Evolutionary conservation across 2,797 vertebrate species (phyloP).

Genomic region (Sternarchorhynchus goeldii): DNA sequence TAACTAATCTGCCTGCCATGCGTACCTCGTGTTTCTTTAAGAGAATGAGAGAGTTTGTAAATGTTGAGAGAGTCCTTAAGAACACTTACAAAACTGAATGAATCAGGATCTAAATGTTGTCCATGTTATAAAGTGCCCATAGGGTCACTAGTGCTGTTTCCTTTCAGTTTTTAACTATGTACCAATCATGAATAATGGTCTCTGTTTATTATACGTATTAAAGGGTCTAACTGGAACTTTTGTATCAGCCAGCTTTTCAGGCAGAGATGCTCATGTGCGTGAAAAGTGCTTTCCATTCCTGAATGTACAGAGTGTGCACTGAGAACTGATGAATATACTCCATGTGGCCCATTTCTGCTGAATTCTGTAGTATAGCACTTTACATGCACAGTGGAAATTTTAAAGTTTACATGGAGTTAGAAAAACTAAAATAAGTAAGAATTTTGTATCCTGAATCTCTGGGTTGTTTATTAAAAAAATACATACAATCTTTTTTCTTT

Average conservation of each 20-base stretch:
- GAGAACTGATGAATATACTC: neutral
- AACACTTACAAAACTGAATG: neutral
- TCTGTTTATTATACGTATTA: neutral
- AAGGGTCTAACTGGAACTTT: neutral
- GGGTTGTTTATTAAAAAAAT: no score
- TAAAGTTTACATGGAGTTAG: no score
- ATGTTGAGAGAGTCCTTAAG: neutral
- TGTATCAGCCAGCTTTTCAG: neutral
- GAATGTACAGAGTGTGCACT: neutral
- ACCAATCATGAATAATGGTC: neutral
- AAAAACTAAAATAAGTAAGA: no score
- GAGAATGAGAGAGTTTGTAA: no score
- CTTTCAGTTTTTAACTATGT: neutral
- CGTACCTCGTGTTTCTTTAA: neutral
- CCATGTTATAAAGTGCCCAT: neutral
- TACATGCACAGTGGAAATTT: no score
- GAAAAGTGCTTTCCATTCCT: conserved; percentile 1
- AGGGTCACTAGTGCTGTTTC: neutral
- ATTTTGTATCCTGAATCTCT: no score
- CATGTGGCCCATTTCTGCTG: no score
- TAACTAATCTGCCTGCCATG: neutral
- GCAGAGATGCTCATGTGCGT: neutral
- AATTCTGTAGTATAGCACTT: no score
- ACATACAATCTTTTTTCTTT: no score
- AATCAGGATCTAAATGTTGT: neutral